A percentile compares a stretch with the other conserved stretches of the same genome.
These are phyloP conservation scores for Embidobia sp. DNA, from an alignment of 2,888 invertebrate genomes.

Conservation along the genomic window DNA sequence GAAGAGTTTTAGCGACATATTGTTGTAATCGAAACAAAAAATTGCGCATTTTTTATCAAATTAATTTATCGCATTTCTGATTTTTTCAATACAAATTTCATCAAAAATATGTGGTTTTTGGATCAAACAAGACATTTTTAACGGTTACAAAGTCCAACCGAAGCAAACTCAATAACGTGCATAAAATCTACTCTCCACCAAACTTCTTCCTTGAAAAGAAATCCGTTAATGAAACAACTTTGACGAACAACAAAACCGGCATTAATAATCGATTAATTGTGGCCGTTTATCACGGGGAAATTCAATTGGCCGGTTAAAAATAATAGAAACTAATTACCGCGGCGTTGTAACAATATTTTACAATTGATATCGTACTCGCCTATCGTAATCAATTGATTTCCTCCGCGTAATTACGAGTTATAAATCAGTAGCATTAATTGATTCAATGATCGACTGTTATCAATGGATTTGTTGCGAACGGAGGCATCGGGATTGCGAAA, in stretches of 20 bases:
- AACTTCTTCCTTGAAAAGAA: too few species aligned
- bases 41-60: too few species aligned
- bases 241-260: neutral
- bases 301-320: slow-evolving; percentile 5
- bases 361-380: slow-evolving; percentile 32
- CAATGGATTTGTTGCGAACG: slow-evolving; percentile 6
- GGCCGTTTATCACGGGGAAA: neutral
- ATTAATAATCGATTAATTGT: neutral
- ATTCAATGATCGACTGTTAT: slow-evolving; percentile 46
- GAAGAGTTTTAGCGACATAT: too few species aligned
- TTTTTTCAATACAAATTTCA: too few species aligned
- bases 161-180: too few species aligned
- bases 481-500: neutral
- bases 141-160: too few species aligned
- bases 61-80: too few species aligned
- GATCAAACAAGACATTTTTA: too few species aligned
- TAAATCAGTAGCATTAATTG: slow-evolving; percentile 47
- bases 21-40: too few species aligned
- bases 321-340: slow-evolving; percentile 8
- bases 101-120: too few species aligned
- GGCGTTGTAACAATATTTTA: slow-evolving; percentile 45
- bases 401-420: slow-evolving; percentile 34
- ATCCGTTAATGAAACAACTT: neutral
- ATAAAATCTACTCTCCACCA: too few species aligned
- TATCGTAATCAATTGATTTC: slow-evolving; percentile 53